phyloP scores from a whole-genome alignment of 2,797 vertebrate genomes.

The Cyprinodon diabolis region DNA sequence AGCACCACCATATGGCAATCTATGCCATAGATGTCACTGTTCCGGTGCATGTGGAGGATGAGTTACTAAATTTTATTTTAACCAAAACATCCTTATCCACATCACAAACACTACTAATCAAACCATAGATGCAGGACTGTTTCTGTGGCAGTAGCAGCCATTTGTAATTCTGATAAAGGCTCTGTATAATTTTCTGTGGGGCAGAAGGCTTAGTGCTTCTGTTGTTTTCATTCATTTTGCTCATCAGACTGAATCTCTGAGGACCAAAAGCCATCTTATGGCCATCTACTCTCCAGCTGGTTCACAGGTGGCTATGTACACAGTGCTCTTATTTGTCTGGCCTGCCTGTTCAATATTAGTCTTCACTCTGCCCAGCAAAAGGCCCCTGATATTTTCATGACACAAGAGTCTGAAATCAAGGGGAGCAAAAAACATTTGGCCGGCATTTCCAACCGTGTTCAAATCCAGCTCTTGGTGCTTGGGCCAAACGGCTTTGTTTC shows the following conservation, averaged over 20 bases:
- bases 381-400: constrained; percentile 65
- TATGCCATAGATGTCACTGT: not conserved
- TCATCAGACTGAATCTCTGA: constrained; percentile 55
- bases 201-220: constrained; percentile 54
- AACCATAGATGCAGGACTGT: constrained; percentile 43
- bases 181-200: constrained; percentile 45
- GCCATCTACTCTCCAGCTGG: constrained; percentile 65
- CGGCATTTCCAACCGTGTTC: constrained; percentile 75
- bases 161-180: constrained; percentile 52
- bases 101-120: constrained; percentile 18
- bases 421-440: constrained; percentile 76
- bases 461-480: constrained; percentile 61
- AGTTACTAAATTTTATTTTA: constrained; percentile 15
- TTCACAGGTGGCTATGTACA: constrained; percentile 76
- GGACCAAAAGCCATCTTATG: constrained; percentile 55
- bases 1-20: not conserved
- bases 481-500: constrained; percentile 73
- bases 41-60: constrained; percentile 9
- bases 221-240: constrained; percentile 67
- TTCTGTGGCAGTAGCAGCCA: constrained; percentile 32
- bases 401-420: constrained; percentile 53
- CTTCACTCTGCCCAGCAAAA: constrained; percentile 50
- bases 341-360: constrained; percentile 73
- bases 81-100: constrained; percentile 17
- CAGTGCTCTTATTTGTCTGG: constrained; percentile 71